Base-by-base conservation (phyloP, 2,113 vertebrate genomes). In the Leptobrachium ailaonicum region DNA sequence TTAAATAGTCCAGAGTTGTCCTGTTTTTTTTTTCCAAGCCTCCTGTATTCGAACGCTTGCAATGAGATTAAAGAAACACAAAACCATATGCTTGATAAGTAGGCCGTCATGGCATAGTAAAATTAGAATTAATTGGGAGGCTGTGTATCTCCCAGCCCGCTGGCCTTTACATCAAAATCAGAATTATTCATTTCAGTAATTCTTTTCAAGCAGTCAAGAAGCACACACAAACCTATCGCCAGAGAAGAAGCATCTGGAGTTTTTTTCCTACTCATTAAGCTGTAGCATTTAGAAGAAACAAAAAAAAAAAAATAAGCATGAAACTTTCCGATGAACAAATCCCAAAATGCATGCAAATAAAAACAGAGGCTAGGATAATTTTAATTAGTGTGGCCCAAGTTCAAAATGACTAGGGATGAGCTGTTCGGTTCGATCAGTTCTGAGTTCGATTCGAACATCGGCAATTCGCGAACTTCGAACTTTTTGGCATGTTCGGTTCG, bases 141-240 rank as follows among this genome's bases (percentile, higher is more conserved):
- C 44, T 20, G 70, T 9, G 41, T 66, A 47, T 42, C 13, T 41
- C 73, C 41, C 41, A 66, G 45, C 41, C 63, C 13, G 62, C 2
- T 66, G 74, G 41, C 13, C 20, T 41, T 64, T n/a, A 56, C 45
- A 76, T 44, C 53, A 56, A 68, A 43, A 42, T 45, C 41, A n/a
- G 32, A 76, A 76, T 6, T 68, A 68, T 76, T 76, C 12, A 41
- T 76, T 74, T 40, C 2, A 56, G 47, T 47, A 47, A 44, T 70
- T 47, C 45, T 70, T 14, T 42, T 64, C 62, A 64, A 13, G 6
- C 4, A 64, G 40, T 20, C 62, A 40, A 64, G 32, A 40, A 12
- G 73, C 14, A 7, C 43, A 32, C 41, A 44, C 41, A n/a, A 6
- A 45, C 20, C 9, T 73, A 66, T 68, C 41, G 66, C 41, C 42